Evolutionary conservation across 2,113 vertebrate species (phyloP), one percentile per base, ranked within the genome.

Genomic region (Myrmecophaga tridactyla): DNA sequence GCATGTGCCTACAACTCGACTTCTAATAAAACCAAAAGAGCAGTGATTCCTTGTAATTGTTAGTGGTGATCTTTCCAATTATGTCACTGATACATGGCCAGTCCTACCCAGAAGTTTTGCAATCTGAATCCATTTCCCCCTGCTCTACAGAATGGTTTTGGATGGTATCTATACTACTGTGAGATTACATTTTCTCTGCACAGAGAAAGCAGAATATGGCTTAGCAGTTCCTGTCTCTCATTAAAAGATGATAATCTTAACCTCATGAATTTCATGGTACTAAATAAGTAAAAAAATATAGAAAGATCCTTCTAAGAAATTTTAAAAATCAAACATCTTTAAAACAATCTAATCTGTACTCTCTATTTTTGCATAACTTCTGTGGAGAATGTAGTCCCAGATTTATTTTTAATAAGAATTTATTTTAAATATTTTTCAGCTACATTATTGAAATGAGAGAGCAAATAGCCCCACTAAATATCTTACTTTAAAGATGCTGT

Each of bases 311-410:
- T 86, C 2, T 14, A 86, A 77, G 34, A 84, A 39, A 39, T 65
- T 89, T 58, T 81, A 67, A 48, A 91, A 82, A 72, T 56, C 53
- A 80, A 89, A 67, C 36, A 82, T 86, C 73, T 78, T 94, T 69
- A 65, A 94, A 89, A 51, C 56, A 90, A 92, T 81, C 15, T 77
- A 77, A 93, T 88, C 83, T 82, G 43, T 34, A 58, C 92, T 80
- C 10, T 82, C 23, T 63, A 83, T 48, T 75, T 95, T 83, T 86
- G 2, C 4, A 12, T 94, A 56, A 39, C 12, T 39, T 94, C 41
- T 83, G 14, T 46, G 10, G 43, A 90, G 51, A 89, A 43, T 29
- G 0, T 43, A 62, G 39, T 48, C 15, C 23, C 29, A 81, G 7
- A 83, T 78, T 92, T 73, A 78, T 23, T 70, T 72, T 56, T n/a